A percentile compares a stretch with the other conserved stretches of the same genome.
Evolutionary conservation across 2,797 vertebrate species (phyloP).

Genomic region (Centroberyx gerrardi): DNA sequence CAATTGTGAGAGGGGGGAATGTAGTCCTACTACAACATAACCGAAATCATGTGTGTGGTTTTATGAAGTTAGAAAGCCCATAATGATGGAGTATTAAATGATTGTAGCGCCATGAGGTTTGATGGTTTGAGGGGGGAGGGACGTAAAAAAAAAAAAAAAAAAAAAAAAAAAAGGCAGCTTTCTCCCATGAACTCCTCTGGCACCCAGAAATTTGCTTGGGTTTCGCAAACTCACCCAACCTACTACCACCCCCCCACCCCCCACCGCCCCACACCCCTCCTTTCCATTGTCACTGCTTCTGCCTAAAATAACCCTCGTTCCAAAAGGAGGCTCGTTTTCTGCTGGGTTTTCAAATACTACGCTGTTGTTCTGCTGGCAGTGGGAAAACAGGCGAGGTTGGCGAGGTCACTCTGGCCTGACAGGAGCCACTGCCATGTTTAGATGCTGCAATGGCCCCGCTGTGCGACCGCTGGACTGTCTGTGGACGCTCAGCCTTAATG

Average conservation of each 20-base stretch:
- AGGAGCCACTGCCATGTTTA: conserved; percentile 67
- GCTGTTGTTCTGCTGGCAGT: conserved; percentile 62
- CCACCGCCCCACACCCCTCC: conserved; percentile 33
- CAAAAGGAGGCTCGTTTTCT: conserved; percentile 62
- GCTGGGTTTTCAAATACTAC: conserved; percentile 65
- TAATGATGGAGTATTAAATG: conserved; percentile 82
- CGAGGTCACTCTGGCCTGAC: conserved; percentile 57
- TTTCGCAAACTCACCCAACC: conserved; percentile 71
- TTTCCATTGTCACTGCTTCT: conserved; percentile 66
- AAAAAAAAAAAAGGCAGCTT: conserved; percentile 64
- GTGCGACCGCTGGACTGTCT: conserved; percentile 43
- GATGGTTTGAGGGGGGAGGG: conserved; percentile 58
- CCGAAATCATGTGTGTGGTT: conserved; percentile 83
- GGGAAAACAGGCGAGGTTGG: conserved; percentile 47
- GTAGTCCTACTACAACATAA: conserved; percentile 76
- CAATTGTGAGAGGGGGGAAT: conserved; percentile 51
- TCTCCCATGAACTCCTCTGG: conserved; percentile 80
- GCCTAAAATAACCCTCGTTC: conserved; percentile 71
- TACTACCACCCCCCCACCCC: conserved; percentile 46
- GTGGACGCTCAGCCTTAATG: conserved; percentile 54
- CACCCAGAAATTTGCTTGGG: conserved; percentile 64
- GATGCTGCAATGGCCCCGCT: conserved; percentile 55
- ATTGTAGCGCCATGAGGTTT: conserved; percentile 80
- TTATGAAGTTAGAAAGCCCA: conserved; percentile 76
- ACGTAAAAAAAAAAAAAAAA: conserved; percentile 59